These are phyloP conservation scores for Podocnemis expansa DNA, from an alignment of 2,113 vertebrate species.

Conservation along the genomic window DNA sequence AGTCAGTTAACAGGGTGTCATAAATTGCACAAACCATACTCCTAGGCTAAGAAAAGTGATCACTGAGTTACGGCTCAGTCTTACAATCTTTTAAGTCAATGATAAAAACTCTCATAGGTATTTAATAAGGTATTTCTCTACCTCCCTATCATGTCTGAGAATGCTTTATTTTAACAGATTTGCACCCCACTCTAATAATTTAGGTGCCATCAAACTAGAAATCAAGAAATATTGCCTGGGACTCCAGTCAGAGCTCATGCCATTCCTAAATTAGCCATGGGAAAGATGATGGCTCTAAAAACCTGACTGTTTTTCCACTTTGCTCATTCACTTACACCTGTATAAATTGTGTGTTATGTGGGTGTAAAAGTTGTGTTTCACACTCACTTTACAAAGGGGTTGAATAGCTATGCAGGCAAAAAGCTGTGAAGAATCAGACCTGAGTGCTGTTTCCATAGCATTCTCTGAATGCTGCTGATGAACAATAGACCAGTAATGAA, in stretches of 20 bases:
- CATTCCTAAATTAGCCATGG: not conserved
- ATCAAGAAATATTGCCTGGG: not conserved
- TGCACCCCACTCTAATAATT: not conserved
- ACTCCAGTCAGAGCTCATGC: not conserved
- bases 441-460: not conserved
- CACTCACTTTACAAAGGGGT: not conserved
- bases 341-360: not conserved
- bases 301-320: not conserved
- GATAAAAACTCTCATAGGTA: not conserved
- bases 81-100: slow-evolving; percentile 6
- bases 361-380: not conserved
- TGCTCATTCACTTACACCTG: not conserved
- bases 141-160: not conserved
- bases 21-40: not conserved
- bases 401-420: not conserved
- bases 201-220: not conserved
- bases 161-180: not conserved
- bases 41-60: not conserved
- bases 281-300: not conserved
- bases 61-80: not conserved
- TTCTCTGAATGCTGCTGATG: not conserved
- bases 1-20: slow-evolving; percentile 7
- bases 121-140: not conserved
- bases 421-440: not conserved
- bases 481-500: not conserved